These are phyloP conservation scores for Drosophila bipectinata DNA, from an alignment of 1,140 invertebrate species.

Conservation along the genomic window DNA sequence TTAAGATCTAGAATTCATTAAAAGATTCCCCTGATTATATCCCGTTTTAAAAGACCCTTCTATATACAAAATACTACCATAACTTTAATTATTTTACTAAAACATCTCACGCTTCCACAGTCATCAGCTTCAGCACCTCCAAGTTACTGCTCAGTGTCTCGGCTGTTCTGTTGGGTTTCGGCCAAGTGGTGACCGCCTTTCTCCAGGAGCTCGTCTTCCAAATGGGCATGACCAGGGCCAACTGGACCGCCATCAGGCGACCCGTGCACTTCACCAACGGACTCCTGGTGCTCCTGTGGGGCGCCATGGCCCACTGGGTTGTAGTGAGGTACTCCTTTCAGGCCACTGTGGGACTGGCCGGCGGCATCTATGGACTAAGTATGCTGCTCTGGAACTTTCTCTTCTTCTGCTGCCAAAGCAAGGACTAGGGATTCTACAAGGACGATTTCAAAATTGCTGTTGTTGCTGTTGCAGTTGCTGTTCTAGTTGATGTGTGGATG, in stretches of 20 bases:
- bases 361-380: constrained; percentile 60
- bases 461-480: constrained; percentile 29
- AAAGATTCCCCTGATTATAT: too few species aligned
- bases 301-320: constrained; percentile 75
- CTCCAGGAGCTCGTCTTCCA: constrained; percentile 79
- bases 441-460: constrained; percentile 9
- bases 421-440: constrained; percentile 37
- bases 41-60: not conserved
- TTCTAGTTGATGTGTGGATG: constrained; percentile 32
- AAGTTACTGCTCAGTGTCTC: constrained; percentile 80
- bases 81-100: too few species aligned
- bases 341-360: constrained; percentile 73
- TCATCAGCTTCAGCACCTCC: constrained; percentile 80
- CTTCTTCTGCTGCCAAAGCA: constrained; percentile 73
- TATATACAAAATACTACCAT: not conserved
- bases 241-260: constrained; percentile 74
- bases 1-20: too few species aligned
- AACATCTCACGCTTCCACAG: constrained; percentile 24
- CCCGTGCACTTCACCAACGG: constrained; percentile 80
- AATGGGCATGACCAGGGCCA: constrained; percentile 76
- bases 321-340: constrained; percentile 76
- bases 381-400: constrained; percentile 77
- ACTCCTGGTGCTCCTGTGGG: constrained; percentile 76
- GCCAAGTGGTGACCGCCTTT: constrained; percentile 81
- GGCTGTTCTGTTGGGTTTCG: constrained; percentile 76